phyloP scores from a whole-genome alignment of 2,797 vertebrate genomes.

The Accipiter superciliosus region DNA sequence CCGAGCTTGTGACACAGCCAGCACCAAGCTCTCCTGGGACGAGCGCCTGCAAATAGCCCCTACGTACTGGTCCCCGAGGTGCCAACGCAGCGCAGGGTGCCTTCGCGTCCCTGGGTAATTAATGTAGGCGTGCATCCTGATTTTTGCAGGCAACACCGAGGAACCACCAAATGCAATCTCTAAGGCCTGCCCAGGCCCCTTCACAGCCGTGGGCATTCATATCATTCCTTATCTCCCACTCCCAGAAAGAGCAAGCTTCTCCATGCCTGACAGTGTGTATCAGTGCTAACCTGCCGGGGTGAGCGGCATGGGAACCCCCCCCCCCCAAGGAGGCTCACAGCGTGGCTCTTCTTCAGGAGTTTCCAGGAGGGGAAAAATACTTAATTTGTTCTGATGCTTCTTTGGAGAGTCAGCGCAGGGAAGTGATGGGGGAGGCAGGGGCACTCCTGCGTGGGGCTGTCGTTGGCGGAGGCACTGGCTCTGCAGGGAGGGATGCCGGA shows the following conservation, averaged over 20 bases:
- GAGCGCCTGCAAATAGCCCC: too few relatives aligned
- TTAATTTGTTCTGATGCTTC: neutral
- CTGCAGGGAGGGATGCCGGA: neutral
- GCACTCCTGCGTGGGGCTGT: neutral
- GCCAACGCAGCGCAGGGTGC: neutral
- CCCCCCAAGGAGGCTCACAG: neutral
- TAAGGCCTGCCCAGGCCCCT: neutral
- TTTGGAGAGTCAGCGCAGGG: too few relatives aligned
- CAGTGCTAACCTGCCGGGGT: neutral
- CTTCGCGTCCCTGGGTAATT: neutral
- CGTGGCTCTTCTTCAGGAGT: neutral
- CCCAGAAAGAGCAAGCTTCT: neutral
- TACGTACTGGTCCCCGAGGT: accelerated
- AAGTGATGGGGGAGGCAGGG: neutral
- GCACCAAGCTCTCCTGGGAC: neutral
- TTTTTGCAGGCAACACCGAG: accelerated
- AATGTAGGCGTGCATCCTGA: neutral
- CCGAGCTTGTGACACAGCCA: neutral
- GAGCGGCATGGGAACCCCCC: accelerated
- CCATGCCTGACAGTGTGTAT: accelerated
- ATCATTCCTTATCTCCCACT: neutral
- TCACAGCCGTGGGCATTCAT: accelerated
- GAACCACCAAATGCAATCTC: neutral
- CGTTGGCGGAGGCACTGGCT: accelerated
- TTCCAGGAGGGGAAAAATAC: neutral